These are phyloP conservation scores for Rhinolophus ferrumequinum DNA, from an alignment of 2,113 vertebrate species.

Conservation along the genomic window DNA sequence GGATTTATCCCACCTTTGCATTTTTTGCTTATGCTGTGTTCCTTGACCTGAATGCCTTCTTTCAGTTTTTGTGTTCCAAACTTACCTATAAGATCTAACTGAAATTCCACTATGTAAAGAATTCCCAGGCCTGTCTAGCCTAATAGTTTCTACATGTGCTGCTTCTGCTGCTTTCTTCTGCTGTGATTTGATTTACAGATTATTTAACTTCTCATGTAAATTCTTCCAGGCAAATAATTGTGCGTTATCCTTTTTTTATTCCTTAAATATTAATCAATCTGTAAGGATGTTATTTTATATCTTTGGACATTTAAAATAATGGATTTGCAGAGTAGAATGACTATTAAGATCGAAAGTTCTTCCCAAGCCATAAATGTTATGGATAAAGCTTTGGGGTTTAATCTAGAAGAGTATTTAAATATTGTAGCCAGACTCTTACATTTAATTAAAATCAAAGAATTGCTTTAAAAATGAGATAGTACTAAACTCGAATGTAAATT, in stretches of 20 bases:
- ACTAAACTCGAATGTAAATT: constrained; percentile 27
- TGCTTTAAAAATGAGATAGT: neutral
- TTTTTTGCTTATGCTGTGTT: constrained; percentile 20
- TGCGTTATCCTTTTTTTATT: neutral
- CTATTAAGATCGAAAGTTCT: neutral
- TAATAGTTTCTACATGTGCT: neutral
- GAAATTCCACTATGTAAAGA: neutral
- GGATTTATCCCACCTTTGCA: neutral
- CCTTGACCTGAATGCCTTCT: neutral
- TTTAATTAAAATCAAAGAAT: constrained; percentile 45
- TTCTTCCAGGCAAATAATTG: neutral
- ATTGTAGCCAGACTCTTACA: neutral
- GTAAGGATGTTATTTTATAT: neutral
- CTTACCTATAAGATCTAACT: neutral
- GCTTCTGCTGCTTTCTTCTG: neutral
- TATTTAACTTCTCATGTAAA: constrained; percentile 5
- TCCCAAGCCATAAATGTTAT: neutral
- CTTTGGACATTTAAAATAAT: constrained; percentile 24
- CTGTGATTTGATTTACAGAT: neutral
- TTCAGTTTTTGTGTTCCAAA: neutral
- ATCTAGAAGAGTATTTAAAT: neutral
- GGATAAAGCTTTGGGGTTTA: constrained; percentile 14
- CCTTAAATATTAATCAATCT: neutral
- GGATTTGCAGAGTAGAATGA: neutral
- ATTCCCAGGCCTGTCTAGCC: neutral